phyloP scores from a whole-genome alignment of 1,140 invertebrate genomes.

The Sycobia sp. region DNA sequence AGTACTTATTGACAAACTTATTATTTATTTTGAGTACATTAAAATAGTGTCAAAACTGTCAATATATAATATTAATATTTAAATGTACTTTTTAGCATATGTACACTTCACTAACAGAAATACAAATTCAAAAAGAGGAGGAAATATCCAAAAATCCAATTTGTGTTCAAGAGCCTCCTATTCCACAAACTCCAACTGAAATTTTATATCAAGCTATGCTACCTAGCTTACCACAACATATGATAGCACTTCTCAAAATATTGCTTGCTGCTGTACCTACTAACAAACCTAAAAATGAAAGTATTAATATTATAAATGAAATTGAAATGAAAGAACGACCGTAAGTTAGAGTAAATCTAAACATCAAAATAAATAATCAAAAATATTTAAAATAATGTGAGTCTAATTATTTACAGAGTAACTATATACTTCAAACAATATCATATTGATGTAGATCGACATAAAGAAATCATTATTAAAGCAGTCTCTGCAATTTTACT shows the following conservation, averaged over 20 bases:
- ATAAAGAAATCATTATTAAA: conserved; percentile 99
- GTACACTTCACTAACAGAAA: conserved; percentile 81
- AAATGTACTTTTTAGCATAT: conserved; percentile 76
- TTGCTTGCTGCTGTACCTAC: conserved; percentile 95
- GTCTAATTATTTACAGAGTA: conserved; percentile 65
- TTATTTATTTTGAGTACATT: too few species aligned
- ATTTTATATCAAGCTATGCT: conserved; percentile 89
- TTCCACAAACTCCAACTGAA: conserved; percentile 78
- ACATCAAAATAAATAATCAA: conserved; percentile 11
- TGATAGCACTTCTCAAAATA: conserved; percentile 97
- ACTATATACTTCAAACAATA: conserved; percentile 96
- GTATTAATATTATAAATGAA: conserved; percentile 98
- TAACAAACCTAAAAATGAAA: conserved; percentile 97
- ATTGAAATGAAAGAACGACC: conserved; percentile 96
- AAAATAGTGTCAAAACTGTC: too few species aligned
- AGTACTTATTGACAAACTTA: too few species aligned
- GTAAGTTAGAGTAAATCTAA: too few species aligned
- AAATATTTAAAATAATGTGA: conserved; percentile 38
- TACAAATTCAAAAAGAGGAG: conserved; percentile 83
- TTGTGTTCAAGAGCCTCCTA: conserved; percentile 64
- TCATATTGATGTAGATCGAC: conserved; percentile 97
- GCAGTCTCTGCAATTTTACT: conserved; percentile 93
- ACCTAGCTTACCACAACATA: conserved; percentile 92
- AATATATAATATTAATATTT: conserved; percentile 36
- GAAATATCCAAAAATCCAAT: conserved; percentile 80